Base-by-base conservation (phyloP, 2,888 invertebrate genomes). In the Plutella xylostella region DNA sequence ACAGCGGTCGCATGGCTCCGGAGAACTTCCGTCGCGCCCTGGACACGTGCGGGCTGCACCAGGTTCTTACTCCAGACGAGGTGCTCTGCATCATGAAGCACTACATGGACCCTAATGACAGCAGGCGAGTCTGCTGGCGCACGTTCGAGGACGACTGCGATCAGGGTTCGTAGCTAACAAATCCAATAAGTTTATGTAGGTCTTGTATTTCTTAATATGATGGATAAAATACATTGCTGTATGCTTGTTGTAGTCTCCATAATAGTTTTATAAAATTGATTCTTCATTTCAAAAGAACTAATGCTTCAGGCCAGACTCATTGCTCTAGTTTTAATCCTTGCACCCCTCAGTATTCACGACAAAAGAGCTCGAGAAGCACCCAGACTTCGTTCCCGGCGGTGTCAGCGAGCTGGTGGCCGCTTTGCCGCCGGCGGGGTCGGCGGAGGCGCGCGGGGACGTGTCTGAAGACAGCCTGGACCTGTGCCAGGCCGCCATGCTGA, bases 111-210 rank as follows among this genome's bases (percentile, higher is more conserved):
- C 90, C 90, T n/a, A 86, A 89, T 55, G 92, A 92, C 67, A 69
- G 72, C 0, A 80, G 86, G 44, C 85, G 89, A 43, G 83, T 92
- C 35, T 89, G 90, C 65, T 93, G 93, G 92, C 85, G 87, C 47
- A 88, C 89, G 18, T 93, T 93, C 64, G 90, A 90, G 58, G 90
- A 91, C 57, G 92, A 93, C 65, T 88, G 93, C 52, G 90, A 93
- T 60, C 88, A 89, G 61, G 92, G 90, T 90, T 11, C 28, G 19
- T 22, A 28, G n/a, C n/a, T n/a, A n/a, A n/a, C n/a, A n/a, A n/a
- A n/a, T n/a, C n/a, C n/a, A n/a, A n/a, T n/a, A n/a, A n/a, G n/a
- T n/a, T n/a, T n/a, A n/a, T n/a, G n/a, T n/a, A n/a, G n/a, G n/a
- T n/a, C n/a, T n/a, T n/a, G n/a, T n/a, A n/a, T n/a, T n/a, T n/a